Evolutionary conservation across 2,888 invertebrate species (phyloP).

Genomic region (Pristionchus fissidentatus): DNA sequence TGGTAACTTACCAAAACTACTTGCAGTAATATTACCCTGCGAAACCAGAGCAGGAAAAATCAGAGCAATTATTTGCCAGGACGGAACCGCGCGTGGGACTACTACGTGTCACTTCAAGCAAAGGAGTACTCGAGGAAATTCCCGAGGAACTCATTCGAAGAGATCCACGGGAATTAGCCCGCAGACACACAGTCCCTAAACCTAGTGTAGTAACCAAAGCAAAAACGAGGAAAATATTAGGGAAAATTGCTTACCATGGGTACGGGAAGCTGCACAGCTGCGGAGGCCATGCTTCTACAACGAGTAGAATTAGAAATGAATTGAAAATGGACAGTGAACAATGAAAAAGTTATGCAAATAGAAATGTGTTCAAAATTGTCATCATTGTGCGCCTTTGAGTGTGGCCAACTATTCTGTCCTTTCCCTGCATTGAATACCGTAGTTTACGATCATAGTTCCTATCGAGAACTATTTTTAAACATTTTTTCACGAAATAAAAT

Average conservation of each 20-base stretch:
- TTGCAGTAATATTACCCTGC: no score
- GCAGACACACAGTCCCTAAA: no score
- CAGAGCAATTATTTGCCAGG: no score
- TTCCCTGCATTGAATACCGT: not conserved
- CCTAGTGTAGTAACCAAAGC: no score
- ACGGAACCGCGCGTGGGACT: no score
- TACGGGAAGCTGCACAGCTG: conserved; percentile 38
- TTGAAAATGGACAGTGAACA: not conserved
- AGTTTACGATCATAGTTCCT: not conserved
- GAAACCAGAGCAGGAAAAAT: no score
- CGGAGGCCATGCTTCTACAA: conserved; percentile 43
- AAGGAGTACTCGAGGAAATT: no score
- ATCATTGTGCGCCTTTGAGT: conserved; percentile 1
- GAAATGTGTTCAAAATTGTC: not conserved
- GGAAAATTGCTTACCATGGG: conserved; percentile 20
- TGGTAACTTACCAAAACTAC: no score
- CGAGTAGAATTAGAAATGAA: not conserved
- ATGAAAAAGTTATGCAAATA: not conserved
- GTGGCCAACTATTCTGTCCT: not conserved
- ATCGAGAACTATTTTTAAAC: conserved; percentile 14
- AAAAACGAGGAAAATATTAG: no score
- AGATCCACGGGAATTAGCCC: not conserved
- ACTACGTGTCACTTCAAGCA: no score
- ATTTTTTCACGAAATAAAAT: no score
- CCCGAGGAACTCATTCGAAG: not conserved